Conservation (phyloP, 2,888 invertebrate species). For the Netelia fuscicornis region DNA sequence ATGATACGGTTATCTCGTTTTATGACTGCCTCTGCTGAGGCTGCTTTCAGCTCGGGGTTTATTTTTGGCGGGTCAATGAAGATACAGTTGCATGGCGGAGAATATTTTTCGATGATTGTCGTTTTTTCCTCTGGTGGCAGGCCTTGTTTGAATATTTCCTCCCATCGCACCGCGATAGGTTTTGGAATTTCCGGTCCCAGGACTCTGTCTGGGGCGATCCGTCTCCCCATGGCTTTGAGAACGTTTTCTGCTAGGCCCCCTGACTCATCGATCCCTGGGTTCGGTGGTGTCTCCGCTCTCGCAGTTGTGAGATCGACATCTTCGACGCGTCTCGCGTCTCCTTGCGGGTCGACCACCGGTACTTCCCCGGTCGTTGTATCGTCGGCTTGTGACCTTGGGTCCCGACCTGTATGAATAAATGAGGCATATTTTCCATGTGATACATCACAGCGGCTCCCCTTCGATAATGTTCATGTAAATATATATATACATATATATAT, state of each 20-base stretch:
- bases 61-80: slow-evolving; percentile 25
- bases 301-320: background rate
- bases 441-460: background rate
- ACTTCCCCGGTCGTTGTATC: background rate
- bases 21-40: background rate
- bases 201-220: slow-evolving; percentile 19
- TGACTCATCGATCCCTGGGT: slow-evolving; percentile 35
- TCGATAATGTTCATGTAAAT: background rate
- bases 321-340: background rate
- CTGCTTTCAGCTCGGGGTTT: slow-evolving; percentile 6
- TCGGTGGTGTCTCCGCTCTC: slow-evolving; percentile 5
- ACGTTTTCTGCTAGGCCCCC: slow-evolving; percentile 27
- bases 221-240: slow-evolving; percentile 34
- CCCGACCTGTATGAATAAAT: slow-evolving; percentile 17
- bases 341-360: background rate
- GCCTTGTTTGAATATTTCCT: slow-evolving; percentile 28
- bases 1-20: background rate
- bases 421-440: background rate
- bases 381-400: background rate
- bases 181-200: slow-evolving; percentile 22
- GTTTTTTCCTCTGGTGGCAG: slow-evolving; percentile 27
- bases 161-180: slow-evolving; percentile 35
- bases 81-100: slow-evolving; percentile 34
- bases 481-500: background rate
- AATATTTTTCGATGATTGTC: slow-evolving; percentile 36